Percentiles rank a stretch among this genome's conserved stretches.
Conservation (phyloP, 2,113 vertebrate genomes). For the Progne subis region DNA sequence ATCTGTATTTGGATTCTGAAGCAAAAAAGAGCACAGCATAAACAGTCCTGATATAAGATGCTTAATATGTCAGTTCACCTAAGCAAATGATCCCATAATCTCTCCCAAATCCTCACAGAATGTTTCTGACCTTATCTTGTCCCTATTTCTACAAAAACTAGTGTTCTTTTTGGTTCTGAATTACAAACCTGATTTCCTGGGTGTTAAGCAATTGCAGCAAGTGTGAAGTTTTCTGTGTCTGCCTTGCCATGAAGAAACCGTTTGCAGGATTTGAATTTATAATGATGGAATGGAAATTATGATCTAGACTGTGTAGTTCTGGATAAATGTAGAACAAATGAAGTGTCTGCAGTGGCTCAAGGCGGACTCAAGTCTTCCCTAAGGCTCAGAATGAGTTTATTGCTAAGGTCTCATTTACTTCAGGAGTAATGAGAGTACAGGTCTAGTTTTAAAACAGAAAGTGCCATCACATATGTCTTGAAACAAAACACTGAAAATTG, state of each 20-base stretch:
- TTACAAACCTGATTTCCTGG: background rate
- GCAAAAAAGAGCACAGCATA: background rate
- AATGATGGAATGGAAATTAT: background rate
- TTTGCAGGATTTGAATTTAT: background rate
- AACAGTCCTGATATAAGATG: background rate
- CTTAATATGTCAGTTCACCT: background rate
- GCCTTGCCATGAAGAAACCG: background rate
- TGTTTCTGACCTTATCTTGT: background rate
- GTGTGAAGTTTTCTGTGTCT: background rate
- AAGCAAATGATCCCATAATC: background rate
- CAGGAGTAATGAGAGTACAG: background rate
- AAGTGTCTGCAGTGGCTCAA: background rate
- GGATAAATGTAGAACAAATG: background rate
- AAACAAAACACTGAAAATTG: background rate
- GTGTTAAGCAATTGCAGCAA: background rate
- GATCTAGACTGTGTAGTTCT: background rate
- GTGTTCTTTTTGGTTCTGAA: background rate
- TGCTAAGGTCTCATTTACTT: background rate
- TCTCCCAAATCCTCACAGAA: background rate
- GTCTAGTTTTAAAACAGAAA: background rate
- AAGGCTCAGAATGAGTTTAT: background rate
- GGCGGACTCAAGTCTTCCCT: background rate
- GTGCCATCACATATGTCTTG: fast-evolving
- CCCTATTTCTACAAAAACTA: background rate
- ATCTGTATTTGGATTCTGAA: background rate